These are phyloP conservation scores for Idaea straminata DNA, from an alignment of 2,888 invertebrate genomes.

Conservation along the genomic window DNA sequence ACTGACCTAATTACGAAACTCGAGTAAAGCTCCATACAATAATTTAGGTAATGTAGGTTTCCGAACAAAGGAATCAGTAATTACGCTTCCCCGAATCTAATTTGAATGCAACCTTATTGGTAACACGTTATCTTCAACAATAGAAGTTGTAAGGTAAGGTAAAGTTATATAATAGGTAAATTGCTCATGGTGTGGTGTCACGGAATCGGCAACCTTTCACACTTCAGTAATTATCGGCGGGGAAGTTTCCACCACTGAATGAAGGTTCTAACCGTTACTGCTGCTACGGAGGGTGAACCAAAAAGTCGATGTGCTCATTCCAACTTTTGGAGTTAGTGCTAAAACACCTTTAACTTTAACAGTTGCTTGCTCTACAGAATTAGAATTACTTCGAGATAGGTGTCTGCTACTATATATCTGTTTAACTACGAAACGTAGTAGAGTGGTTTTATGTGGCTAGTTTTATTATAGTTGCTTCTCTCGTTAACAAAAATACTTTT, in stretches of 20 bases:
- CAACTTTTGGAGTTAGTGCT: conserved; percentile 44
- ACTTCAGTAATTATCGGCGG: conserved; percentile 67
- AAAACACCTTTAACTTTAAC: conserved; percentile 39
- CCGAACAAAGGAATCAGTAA: conserved; percentile 7
- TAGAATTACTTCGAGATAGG: conserved; percentile 31
- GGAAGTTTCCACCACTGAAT: conserved; percentile 61
- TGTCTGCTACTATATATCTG: conserved; percentile 14
- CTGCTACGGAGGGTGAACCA: conserved; percentile 44
- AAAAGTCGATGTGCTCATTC: conserved; percentile 44
- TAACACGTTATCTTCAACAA: conserved; percentile 40
- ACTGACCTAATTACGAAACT: neutral
- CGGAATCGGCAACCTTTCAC: conserved; percentile 58
- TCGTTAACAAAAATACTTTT: conserved; percentile 4
- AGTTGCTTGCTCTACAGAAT: conserved; percentile 35
- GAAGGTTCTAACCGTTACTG: conserved; percentile 52
- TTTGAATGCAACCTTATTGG: conserved; percentile 6
- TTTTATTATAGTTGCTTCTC: conserved; percentile 22
- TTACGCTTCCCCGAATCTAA: conserved; percentile 1
- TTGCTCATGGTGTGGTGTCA: conserved; percentile 28
- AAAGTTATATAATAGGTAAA: conserved; percentile 35
- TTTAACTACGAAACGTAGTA: conserved; percentile 20
- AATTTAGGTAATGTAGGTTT: neutral
- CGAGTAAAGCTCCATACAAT: neutral
- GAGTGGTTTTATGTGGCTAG: conserved; percentile 23
- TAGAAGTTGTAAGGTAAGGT: conserved; percentile 29